phyloP scores from a whole-genome alignment of 2,113 vertebrate genomes.

The Ochotona curzoniae region DNA sequence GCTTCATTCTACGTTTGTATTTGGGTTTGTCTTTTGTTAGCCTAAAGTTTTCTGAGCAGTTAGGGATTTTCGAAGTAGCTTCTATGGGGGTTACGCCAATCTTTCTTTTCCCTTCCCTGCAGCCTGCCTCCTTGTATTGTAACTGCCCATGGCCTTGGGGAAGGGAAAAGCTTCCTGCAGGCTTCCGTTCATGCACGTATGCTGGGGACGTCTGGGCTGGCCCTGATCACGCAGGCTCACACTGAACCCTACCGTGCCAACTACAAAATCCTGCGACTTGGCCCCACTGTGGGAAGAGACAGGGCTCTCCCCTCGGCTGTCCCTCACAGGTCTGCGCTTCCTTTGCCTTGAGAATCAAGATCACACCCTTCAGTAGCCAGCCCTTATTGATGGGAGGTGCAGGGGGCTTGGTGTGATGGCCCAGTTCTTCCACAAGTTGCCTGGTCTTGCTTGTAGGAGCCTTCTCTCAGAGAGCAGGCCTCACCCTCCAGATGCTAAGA shows the following conservation, averaged over 20 bases:
- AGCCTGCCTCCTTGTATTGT: not conserved
- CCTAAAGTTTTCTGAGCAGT: not conserved
- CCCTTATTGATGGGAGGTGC: too few relatives aligned
- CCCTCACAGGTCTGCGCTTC: not conserved
- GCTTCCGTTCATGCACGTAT: not conserved
- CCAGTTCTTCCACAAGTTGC: not conserved
- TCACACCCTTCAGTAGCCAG: not conserved
- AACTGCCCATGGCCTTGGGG: too few relatives aligned
- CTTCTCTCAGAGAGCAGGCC: too few relatives aligned
- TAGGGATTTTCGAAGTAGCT: not conserved
- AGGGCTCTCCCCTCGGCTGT: not conserved
- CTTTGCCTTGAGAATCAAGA: not conserved
- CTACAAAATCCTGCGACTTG: not conserved
- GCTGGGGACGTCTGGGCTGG: not conserved
- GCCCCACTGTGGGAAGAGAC: not conserved
- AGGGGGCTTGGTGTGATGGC: not conserved
- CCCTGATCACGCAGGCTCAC: not conserved
- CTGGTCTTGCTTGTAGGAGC: not conserved
- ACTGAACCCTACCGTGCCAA: fast-evolving
- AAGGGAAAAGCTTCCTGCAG: too few relatives aligned
- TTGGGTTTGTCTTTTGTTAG: not conserved
- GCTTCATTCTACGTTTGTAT: not conserved
- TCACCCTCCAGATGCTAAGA: too few relatives aligned
- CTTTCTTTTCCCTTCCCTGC: not conserved
- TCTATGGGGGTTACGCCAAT: not conserved